Percentiles rank a stretch among this genome's conserved stretches.
Evolutionary conservation across 2,113 vertebrate genomes (phyloP).

Genomic region (Rattus rattus): DNA sequence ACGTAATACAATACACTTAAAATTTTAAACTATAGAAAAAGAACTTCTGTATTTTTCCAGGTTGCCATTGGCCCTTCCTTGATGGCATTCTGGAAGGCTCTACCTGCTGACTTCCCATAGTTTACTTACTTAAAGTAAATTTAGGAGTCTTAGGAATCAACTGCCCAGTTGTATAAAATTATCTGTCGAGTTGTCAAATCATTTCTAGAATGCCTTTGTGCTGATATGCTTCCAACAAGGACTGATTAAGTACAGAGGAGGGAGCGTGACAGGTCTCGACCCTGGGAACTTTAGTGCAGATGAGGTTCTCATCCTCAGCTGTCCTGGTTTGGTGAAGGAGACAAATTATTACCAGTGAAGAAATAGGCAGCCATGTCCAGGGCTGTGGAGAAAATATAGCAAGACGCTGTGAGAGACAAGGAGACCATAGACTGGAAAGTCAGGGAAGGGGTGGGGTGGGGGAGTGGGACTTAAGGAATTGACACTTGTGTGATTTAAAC

Average conservation of each 20-base stretch:
- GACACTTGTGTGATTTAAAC: neutral
- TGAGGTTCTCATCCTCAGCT: neutral
- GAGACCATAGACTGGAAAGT: neutral
- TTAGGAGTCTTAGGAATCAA: neutral
- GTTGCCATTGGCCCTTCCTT: neutral
- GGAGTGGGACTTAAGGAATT: neutral
- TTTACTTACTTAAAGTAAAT: conserved; percentile 2
- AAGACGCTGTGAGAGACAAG: neutral
- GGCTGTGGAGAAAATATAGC: neutral
- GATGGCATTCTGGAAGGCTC: neutral
- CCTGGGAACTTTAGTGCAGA: neutral
- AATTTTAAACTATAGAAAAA: neutral
- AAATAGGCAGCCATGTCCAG: neutral
- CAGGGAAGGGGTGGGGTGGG: neutral
- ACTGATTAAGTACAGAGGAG: neutral
- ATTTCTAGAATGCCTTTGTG: neutral
- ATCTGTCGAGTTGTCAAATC: neutral
- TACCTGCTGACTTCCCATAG: neutral
- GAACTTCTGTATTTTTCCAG: neutral
- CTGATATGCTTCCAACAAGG: neutral
- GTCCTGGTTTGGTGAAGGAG: neutral
- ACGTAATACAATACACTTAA: neutral
- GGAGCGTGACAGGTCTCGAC: neutral
- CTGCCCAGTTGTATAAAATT: neutral
- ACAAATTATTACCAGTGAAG: neutral